These are phyloP conservation scores for Metalampra italica DNA, from an alignment of 2,888 invertebrate genomes.

Conservation along the genomic window DNA sequence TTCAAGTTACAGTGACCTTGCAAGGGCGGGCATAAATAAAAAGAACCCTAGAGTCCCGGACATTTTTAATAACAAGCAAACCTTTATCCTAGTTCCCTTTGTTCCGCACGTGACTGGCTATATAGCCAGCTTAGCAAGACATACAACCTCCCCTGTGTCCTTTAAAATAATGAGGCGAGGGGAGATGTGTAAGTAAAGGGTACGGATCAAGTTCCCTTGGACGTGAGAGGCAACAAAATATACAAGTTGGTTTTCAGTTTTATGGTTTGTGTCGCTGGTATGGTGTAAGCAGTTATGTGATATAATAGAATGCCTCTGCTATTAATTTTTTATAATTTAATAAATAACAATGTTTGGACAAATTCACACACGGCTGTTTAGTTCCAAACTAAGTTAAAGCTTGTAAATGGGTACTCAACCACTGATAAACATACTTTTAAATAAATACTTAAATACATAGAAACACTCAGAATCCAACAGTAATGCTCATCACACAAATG, in stretches of 20 bases:
- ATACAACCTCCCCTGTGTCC: slow-evolving; percentile 15
- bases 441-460: too few relatives aligned
- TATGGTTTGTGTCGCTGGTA: not conserved
- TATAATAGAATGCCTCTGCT: too few relatives aligned
- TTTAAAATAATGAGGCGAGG: slow-evolving; percentile 13
- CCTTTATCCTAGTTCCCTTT: slow-evolving; percentile 57
- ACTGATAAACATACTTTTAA: too few relatives aligned
- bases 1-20: slow-evolving; percentile 25
- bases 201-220: not conserved
- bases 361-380: too few relatives aligned
- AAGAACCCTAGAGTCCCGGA: slow-evolving; percentile 39
- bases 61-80: slow-evolving; percentile 55
- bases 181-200: not conserved
- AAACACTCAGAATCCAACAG: too few relatives aligned
- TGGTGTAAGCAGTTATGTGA: not conserved
- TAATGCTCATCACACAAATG: too few relatives aligned
- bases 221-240: not conserved
- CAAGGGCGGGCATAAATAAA: slow-evolving; percentile 43
- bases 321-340: too few relatives aligned
- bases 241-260: not conserved
- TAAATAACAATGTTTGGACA: too few relatives aligned
- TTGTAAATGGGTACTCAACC: too few relatives aligned
- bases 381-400: too few relatives aligned
- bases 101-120: slow-evolving; percentile 51
- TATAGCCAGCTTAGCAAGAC: slow-evolving; percentile 30